phyloP scores from a whole-genome alignment of 2,113 vertebrate genomes.

The Hemichromis elongatus region DNA sequence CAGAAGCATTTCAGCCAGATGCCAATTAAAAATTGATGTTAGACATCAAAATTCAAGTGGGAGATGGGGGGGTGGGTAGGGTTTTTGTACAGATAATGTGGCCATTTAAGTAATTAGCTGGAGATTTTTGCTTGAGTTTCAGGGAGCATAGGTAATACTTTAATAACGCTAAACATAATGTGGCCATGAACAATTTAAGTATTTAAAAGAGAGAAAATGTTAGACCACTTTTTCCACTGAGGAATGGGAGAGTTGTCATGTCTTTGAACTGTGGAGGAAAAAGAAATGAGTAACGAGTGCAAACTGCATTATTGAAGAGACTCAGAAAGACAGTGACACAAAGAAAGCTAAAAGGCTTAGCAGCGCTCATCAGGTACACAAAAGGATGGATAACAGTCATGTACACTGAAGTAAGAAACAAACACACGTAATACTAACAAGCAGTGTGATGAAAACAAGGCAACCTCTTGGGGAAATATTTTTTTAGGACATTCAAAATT shows the following conservation, averaged over 20 bases:
- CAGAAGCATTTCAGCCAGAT: neutral
- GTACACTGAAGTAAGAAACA: neutral
- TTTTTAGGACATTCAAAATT: neutral
- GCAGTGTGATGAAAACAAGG: neutral
- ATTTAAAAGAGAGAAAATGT: neutral
- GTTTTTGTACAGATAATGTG: neutral
- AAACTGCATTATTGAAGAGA: conserved; percentile 29
- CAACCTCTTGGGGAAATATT: neutral
- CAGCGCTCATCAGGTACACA: neutral
- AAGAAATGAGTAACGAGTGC: conserved; percentile 13
- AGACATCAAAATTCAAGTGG: conserved; percentile 14
- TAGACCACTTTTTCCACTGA: neutral
- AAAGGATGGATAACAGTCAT: neutral
- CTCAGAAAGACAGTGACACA: neutral
- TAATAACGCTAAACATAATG: neutral
- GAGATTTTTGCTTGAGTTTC: neutral
- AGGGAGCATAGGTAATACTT: neutral
- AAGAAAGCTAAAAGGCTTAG: neutral
- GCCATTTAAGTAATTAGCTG: neutral
- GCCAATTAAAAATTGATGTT: conserved; percentile 17
- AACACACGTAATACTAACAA: neutral
- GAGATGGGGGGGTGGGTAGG: neutral
- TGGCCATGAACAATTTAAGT: neutral
- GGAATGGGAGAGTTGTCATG: neutral
- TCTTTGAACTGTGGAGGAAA: conserved; percentile 4